These are phyloP conservation scores for Helicorthomorpha holstii DNA, from an alignment of 1,140 invertebrate genomes.

Conservation along the genomic window DNA sequence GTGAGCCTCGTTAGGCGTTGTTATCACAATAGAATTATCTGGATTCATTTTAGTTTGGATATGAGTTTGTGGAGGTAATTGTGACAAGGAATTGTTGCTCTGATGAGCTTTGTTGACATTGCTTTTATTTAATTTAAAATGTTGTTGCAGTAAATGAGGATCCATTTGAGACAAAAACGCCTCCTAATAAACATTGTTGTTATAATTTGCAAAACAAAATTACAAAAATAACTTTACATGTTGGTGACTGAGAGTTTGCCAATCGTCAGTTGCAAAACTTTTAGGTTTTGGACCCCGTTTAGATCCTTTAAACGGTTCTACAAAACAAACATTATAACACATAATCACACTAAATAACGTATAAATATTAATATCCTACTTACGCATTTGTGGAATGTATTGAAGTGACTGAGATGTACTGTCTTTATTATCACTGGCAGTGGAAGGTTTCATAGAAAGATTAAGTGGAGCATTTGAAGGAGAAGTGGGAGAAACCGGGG, in stretches of 20 bases:
- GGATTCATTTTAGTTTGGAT: neutral
- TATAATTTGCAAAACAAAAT: neutral
- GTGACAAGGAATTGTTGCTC: neutral
- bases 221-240: too few relatives aligned
- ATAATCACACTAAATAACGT: neutral
- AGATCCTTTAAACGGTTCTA: neutral
- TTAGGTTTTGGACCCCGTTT: neutral
- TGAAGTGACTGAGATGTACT: neutral
- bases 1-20: neutral
- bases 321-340: neutral
- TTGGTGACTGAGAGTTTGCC: neutral
- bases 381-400: too few relatives aligned
- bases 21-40: neutral
- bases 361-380: too few relatives aligned
- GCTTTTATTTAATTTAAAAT: neutral
- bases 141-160: neutral
- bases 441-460: neutral
- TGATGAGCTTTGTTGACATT: neutral
- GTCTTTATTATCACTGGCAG: neutral
- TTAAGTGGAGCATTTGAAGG: neutral
- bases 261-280: neutral
- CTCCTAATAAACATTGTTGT: neutral
- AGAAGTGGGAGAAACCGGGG: neutral
- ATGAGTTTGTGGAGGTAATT: neutral
- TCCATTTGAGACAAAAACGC: neutral